Base-by-base conservation (phyloP, 2,888 invertebrate genomes). In the Tupiocoris notatus region DNA sequence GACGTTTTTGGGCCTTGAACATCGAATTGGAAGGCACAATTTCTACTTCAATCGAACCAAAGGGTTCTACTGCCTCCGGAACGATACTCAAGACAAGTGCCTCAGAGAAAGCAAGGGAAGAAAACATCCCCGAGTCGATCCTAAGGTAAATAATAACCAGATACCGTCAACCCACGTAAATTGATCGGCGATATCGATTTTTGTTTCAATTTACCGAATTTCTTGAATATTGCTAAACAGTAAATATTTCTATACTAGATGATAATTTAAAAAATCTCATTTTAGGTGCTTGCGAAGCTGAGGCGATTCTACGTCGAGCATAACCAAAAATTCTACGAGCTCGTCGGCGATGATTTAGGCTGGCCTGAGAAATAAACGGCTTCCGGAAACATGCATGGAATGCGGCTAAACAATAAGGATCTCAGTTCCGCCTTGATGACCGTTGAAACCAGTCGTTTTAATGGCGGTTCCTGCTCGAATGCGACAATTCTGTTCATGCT, bases 21-120 rank as follows among this genome's bases (percentile, higher is more conserved):
- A 81, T 62, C 77, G 88, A 67, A 91, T 94, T 80, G 90, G 90
- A 74, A 88, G 91, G 81, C 92, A 93, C 84, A 94, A 96, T 85
- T 95, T 98, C 85, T 96, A 96, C 86, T 98, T 95, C 86, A 98
- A 99, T 86, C 92, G 92, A 81, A 87, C 87, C 81, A 87, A 87
- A 96, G 98, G 78, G 96, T 99, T 86, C 86, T 94, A 82, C 75
- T 82, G 82, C 71, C 79, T 83, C 63, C 81, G 84, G 22, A 83
- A 84, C 79, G 83, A 83, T 23, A 84, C 83, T 63, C 83, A 81
- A 87, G 94, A 82, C 90, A 94, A 85, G 92, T 94, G 84, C 91
- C 91, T 80, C 89, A 92, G 81, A 89, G 94, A 88, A 88, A 94
- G 85, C 90, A 97, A 88, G 86, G 97, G 86, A 83, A 91, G 83